A percentile compares a stretch with the other conserved stretches of the same genome.
Evolutionary conservation across 1,140 invertebrate genomes (phyloP).

Genomic region (Ylistrum balloti): DNA sequence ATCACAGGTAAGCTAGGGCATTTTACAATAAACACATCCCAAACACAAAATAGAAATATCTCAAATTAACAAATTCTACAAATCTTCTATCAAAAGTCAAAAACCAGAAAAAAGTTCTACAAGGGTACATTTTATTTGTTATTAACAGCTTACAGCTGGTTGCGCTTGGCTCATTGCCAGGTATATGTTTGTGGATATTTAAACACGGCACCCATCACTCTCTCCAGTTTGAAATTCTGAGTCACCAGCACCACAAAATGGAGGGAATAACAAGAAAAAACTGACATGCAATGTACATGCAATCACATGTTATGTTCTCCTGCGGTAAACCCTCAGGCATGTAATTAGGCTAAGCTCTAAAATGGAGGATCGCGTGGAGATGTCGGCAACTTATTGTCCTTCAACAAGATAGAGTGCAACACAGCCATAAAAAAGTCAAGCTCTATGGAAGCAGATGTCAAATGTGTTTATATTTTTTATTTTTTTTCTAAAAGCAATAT

Average conservation of each 20-base stretch:
- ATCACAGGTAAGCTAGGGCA: background rate
- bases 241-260: background rate
- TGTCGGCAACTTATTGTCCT: background rate
- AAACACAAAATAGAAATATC: too few species aligned
- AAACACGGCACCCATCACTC: background rate
- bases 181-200: background rate
- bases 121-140: background rate
- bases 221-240: background rate
- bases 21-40: background rate
- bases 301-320: constrained; percentile 6
- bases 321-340: background rate
- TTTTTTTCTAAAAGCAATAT: background rate
- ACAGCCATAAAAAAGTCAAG: background rate
- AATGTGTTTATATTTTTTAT: constrained; percentile 5
- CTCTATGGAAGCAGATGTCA: constrained; percentile 1
- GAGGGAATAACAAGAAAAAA: constrained; percentile 6
- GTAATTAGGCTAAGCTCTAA: background rate
- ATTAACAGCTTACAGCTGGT: constrained; percentile 26
- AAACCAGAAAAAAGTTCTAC: background rate
- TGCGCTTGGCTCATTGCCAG: background rate
- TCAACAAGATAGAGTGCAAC: constrained; percentile 11
- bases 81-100: background rate
- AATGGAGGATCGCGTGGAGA: background rate
- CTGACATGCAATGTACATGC: constrained; percentile 37
- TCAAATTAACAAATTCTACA: background rate